Conservation (phyloP, 2,797 vertebrate genomes). For the Channallabes apus region DNA sequence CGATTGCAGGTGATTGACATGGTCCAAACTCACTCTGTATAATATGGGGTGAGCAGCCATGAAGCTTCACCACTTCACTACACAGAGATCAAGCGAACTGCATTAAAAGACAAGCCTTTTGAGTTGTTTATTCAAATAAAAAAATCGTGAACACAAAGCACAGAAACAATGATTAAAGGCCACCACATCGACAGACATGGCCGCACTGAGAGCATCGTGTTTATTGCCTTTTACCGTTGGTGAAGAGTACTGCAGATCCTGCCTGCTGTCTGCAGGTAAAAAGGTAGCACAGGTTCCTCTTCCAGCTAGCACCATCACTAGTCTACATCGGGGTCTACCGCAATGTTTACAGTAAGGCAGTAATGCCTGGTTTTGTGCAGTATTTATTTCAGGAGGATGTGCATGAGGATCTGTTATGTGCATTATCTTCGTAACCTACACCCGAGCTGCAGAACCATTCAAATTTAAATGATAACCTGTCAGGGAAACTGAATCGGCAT, state of each 20-base stretch:
- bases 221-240: conserved; percentile 36
- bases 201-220: conserved; percentile 21
- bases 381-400: neutral
- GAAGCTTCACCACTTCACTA: conserved; percentile 23
- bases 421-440: neutral
- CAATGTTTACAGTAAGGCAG: neutral
- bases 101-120: conserved; percentile 38
- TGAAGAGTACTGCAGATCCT: conserved; percentile 47
- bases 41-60: conserved; percentile 26
- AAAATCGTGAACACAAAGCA: conserved; percentile 34
- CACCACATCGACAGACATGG: conserved; percentile 28
- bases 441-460: neutral
- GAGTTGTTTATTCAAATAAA: conserved; percentile 26
- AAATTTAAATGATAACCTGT: neutral
- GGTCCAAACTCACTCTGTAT: too few species aligned
- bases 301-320: conserved; percentile 28
- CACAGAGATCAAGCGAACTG: conserved; percentile 35
- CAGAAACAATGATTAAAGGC: conserved; percentile 23
- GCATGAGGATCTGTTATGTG: neutral
- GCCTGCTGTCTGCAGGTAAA: conserved; percentile 27
- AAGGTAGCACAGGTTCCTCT: neutral
- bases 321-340: neutral
- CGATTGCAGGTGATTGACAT: too few species aligned
- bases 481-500: neutral
- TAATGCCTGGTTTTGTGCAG: neutral